Evolutionary conservation across 2,797 vertebrate species (phyloP).

Genomic region (Phalanger gymnotis): DNA sequence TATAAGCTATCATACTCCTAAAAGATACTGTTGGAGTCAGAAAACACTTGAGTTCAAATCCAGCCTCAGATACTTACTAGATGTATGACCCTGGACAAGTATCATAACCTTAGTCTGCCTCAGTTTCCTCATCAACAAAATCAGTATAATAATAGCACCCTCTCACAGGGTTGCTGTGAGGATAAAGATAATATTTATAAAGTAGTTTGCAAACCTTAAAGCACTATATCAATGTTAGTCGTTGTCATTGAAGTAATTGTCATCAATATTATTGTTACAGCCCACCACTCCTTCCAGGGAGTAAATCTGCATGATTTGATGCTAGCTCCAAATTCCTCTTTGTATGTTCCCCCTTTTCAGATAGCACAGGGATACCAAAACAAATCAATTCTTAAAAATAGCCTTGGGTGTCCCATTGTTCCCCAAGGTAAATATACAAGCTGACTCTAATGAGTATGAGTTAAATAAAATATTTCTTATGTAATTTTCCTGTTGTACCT

Average conservation of each 20-base stretch:
- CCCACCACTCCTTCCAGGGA: background rate
- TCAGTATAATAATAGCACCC: background rate
- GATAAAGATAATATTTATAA: background rate
- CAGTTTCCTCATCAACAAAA: background rate
- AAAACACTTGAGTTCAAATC: background rate
- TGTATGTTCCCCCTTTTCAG: background rate
- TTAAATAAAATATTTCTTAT: background rate
- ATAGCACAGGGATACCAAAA: background rate
- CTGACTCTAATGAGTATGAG: conserved; percentile 1
- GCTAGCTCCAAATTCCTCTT: background rate
- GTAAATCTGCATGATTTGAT: conserved; percentile 21
- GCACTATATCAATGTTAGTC: background rate
- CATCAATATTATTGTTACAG: background rate
- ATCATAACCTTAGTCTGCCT: background rate
- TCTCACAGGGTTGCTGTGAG: background rate
- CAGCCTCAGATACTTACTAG: background rate
- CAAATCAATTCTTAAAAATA: background rate
- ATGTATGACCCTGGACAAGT: background rate
- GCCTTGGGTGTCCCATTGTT: background rate
- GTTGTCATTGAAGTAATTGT: background rate
- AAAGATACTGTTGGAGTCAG: background rate
- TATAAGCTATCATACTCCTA: background rate
- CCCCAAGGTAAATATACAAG: background rate
- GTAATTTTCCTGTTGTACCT: background rate
- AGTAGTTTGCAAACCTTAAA: background rate